These are phyloP conservation scores for Premnoplex brunnescens DNA, from an alignment of 2,797 vertebrate genomes.

Conservation along the genomic window DNA sequence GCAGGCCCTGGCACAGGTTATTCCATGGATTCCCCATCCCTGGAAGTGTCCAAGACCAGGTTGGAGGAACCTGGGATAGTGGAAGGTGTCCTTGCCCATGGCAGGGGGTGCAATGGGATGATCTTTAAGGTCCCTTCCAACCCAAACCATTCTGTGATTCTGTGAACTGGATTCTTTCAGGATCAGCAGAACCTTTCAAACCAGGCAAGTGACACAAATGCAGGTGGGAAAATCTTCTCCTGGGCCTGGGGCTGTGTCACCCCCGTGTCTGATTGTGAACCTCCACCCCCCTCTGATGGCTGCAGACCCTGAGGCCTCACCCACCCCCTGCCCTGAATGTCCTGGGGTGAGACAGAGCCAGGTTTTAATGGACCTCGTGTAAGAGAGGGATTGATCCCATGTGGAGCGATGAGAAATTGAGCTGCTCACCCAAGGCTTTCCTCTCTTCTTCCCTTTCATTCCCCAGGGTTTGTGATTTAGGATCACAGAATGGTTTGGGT, in stretches of 20 bases:
- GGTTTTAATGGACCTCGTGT: no score
- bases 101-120: no score
- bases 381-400: neutral
- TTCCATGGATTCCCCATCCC: no score
- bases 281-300: neutral
- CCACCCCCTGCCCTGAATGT: no score
- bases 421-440: neutral
- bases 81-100: no score
- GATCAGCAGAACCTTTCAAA: neutral
- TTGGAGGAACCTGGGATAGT: no score
- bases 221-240: neutral
- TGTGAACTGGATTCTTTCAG: no score
- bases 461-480: neutral
- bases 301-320: neutral
- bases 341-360: no score
- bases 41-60: no score
- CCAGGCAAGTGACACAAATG: neutral
- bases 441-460: neutral
- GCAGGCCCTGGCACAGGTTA: no score
- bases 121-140: no score
- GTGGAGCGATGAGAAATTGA: neutral
- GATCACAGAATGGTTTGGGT: neutral
- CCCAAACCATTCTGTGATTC: no score
- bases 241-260: neutral
- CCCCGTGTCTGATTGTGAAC: neutral